Percentiles rank a stretch among this genome's conserved stretches.
Conservation (phyloP, 2,888 invertebrate genomes). For the Zygaena filipendulae region DNA sequence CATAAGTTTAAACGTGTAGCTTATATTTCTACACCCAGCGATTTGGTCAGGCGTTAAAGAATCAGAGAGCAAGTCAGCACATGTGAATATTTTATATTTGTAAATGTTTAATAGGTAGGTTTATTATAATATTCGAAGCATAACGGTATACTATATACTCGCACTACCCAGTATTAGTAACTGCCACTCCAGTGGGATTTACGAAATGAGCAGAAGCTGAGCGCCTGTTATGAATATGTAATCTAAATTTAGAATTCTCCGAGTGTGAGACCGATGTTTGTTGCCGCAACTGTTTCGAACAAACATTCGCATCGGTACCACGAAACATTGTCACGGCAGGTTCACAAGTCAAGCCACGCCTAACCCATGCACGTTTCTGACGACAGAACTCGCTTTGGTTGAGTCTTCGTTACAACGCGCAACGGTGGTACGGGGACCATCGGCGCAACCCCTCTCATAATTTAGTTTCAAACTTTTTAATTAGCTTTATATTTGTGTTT, state of each 20-base stretch:
- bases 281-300: conserved; percentile 44
- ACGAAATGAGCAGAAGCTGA: conserved; percentile 48
- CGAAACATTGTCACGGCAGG: conserved; percentile 23
- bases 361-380: conserved; percentile 34
- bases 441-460: conserved; percentile 65
- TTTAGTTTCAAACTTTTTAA: conserved; percentile 69
- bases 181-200: conserved; percentile 43
- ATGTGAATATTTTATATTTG: too few relatives aligned
- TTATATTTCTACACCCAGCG: too few relatives aligned
- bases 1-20: too few relatives aligned
- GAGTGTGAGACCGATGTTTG: conserved; percentile 62
- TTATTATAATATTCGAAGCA: too few relatives aligned
- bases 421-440: conserved; percentile 59
- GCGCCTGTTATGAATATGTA: conserved; percentile 65
- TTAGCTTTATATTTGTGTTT: conserved; percentile 70
- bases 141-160: too few relatives aligned
- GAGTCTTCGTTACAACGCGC: conserved; percentile 51
- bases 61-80: too few relatives aligned
- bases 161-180: too few relatives aligned
- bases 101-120: too few relatives aligned
- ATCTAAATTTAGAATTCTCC: conserved; percentile 63
- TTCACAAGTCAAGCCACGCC: conserved; percentile 17
- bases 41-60: too few relatives aligned
- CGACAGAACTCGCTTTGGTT: conserved; percentile 49
- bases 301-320: conserved; percentile 52